A percentile compares a stretch with the other conserved stretches of the same genome.
These are phyloP conservation scores for Petaurus breviceps DNA, from an alignment of 2,113 vertebrate genomes.

Conservation along the genomic window DNA sequence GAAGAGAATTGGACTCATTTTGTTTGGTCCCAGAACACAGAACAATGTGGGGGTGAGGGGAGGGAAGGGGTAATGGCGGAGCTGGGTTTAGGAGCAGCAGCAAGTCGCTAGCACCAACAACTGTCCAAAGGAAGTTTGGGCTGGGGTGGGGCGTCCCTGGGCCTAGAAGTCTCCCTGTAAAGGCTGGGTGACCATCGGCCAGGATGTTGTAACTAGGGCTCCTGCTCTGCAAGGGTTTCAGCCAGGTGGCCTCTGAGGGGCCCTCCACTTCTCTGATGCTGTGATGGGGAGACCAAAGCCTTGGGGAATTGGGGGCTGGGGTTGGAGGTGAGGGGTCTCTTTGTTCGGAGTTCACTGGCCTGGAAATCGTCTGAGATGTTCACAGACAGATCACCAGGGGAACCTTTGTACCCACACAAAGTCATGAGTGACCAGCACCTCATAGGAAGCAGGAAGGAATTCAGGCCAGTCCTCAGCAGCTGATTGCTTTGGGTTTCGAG, in stretches of 20 bases:
- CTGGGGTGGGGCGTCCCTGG: too few species aligned
- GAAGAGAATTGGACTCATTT: neutral
- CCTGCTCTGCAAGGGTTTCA: neutral
- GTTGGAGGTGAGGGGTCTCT: neutral
- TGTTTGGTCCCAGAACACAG: neutral
- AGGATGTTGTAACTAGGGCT: neutral
- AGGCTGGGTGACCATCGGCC: too few species aligned
- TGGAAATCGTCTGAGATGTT: neutral
- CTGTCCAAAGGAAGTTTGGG: too few species aligned
- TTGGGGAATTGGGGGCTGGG: neutral
- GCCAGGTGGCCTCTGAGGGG: neutral
- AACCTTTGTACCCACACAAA: neutral
- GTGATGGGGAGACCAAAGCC: neutral
- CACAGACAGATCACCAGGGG: neutral
- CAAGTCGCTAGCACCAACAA: neutral
- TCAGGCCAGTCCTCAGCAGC: neutral
- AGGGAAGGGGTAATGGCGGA: neutral
- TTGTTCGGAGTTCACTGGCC: neutral
- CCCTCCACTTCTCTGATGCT: rapidly evolving
- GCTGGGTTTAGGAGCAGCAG: neutral
- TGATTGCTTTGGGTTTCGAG: neutral
- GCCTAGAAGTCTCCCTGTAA: too few species aligned
- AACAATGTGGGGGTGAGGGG: too few species aligned
- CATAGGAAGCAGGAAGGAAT: neutral
- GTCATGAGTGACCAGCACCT: neutral